Conservation (phyloP, 2,113 vertebrate genomes). For the Pithys albifrons region DNA sequence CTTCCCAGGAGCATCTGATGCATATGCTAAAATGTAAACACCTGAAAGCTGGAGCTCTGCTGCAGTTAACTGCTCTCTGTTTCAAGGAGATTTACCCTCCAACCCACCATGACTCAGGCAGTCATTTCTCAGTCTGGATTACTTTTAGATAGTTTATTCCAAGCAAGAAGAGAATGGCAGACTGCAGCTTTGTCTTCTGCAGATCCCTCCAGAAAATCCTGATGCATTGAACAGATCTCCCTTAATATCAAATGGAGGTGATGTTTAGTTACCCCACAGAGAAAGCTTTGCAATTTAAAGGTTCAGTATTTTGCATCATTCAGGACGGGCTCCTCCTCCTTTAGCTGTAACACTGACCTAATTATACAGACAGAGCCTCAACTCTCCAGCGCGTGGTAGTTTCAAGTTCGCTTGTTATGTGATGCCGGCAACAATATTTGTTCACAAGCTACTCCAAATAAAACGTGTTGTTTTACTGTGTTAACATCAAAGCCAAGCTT, state of each 20-base stretch:
- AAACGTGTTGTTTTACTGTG: not conserved
- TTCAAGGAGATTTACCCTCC: not conserved
- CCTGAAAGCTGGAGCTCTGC: not conserved
- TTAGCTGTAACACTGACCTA: slow-evolving; percentile 18
- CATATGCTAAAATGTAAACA: slow-evolving; percentile 18
- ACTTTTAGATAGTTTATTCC: not conserved
- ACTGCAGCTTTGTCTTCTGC: not conserved
- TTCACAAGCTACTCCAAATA: slow-evolving; percentile 34
- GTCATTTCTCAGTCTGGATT: not conserved
- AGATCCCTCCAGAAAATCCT: not conserved
- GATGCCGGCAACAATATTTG: slow-evolving; percentile 40
- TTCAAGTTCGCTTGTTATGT: slow-evolving; percentile 10
- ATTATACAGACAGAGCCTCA: not conserved
- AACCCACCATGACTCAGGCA: not conserved
- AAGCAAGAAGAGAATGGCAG: not conserved
- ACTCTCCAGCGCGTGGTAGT: accelerated
- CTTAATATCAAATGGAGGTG: not conserved
- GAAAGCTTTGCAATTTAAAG: not conserved
- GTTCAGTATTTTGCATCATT: not conserved
- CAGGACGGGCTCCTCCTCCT: not conserved
- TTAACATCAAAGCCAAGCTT: slow-evolving; percentile 35
- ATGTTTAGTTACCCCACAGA: not conserved
- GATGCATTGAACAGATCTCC: not conserved
- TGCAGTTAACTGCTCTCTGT: not conserved
- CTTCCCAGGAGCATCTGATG: slow-evolving; percentile 27